Evolutionary conservation across 1,140 invertebrate species (phyloP).

Genomic region (Pentalonia nigronervosa): DNA sequence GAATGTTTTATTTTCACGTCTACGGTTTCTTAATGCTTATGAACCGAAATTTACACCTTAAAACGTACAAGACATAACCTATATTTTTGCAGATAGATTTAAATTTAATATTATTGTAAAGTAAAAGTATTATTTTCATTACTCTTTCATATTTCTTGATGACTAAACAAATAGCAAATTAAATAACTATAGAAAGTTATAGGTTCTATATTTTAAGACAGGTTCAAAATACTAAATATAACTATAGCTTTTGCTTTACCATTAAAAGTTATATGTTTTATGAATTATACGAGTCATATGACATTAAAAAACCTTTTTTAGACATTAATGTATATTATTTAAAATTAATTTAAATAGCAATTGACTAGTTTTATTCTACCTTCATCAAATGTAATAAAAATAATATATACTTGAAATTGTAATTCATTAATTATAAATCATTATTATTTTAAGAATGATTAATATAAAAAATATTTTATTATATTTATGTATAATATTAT

Average conservation of each 20-base stretch:
- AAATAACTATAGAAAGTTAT: neutral
- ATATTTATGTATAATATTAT: neutral
- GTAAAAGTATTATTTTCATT: too few relatives aligned
- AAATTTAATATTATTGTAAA: neutral
- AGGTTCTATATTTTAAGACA: neutral
- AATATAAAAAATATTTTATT: neutral
- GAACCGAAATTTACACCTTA: neutral
- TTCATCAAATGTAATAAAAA: neutral
- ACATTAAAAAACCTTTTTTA: neutral
- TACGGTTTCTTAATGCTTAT: neutral
- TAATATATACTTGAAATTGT: neutral
- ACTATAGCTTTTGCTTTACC: neutral
- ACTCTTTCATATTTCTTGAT: too few relatives aligned
- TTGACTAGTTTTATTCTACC: neutral
- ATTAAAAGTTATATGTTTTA: too few relatives aligned
- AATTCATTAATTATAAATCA: too few relatives aligned
- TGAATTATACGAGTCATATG: too few relatives aligned
- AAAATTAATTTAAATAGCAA: neutral
- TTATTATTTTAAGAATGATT: neutral
- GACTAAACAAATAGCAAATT: too few relatives aligned
- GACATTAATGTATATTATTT: neutral
- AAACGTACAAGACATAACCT: neutral
- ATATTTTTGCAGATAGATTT: neutral
- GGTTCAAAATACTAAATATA: neutral
- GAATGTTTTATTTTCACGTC: neutral